Evolutionary conservation across 2,113 vertebrate genomes (phyloP).

Genomic region (Abramis brama): DNA sequence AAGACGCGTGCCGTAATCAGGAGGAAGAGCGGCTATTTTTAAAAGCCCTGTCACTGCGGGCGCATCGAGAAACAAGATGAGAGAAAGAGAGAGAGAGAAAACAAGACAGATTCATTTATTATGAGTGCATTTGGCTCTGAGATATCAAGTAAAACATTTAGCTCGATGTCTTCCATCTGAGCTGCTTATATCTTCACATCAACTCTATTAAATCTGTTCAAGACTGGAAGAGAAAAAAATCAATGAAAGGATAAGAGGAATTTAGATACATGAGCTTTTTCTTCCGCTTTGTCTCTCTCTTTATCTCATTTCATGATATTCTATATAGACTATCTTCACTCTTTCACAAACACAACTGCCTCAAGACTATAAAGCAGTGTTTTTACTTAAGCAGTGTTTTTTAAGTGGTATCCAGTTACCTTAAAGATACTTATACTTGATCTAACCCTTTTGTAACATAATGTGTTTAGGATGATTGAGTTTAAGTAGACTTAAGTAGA

Average conservation of each 20-base stretch:
- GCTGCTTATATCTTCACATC: not conserved
- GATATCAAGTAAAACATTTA: conserved; percentile 24
- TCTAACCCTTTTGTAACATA: not conserved
- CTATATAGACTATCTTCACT: not conserved
- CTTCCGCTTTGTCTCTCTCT: not conserved
- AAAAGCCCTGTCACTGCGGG: conserved; percentile 68
- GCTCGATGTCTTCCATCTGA: not conserved
- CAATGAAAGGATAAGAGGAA: not conserved
- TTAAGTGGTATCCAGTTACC: not conserved
- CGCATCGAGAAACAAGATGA: conserved; percentile 56
- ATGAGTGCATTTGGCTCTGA: not conserved
- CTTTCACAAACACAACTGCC: not conserved
- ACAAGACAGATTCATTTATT: conserved; percentile 40
- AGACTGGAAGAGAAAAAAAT: not conserved
- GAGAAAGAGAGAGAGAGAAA: conserved; percentile 15
- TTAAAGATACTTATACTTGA: not conserved
- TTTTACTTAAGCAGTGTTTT: not conserved
- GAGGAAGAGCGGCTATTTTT: conserved; percentile 75
- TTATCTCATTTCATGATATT: conserved; percentile 11
- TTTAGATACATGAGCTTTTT: conserved; percentile 1
- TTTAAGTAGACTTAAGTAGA: no score
- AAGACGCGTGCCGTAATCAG: conserved; percentile 72
- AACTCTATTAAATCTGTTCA: not conserved
- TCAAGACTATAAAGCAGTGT: not conserved
- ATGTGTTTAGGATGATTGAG: not conserved